Percentiles rank a stretch among this genome's conserved stretches.
Evolutionary conservation across 2,797 vertebrate species (phyloP).

Genomic region (Sylvilagus floridanus): DNA sequence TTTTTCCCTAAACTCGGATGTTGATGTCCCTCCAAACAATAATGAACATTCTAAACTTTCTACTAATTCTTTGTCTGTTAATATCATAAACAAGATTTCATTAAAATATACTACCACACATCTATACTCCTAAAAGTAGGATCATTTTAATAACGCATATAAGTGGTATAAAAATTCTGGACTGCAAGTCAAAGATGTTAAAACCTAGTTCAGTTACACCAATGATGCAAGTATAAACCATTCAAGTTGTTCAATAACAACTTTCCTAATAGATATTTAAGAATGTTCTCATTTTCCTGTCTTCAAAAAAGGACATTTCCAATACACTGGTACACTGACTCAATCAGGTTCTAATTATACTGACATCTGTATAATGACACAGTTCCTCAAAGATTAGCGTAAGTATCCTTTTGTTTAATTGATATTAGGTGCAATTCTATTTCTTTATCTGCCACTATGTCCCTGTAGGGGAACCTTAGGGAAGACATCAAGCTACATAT

Average conservation of each 20-base stretch:
- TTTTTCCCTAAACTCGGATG: not conserved
- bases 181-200: not conserved
- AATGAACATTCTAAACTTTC: constrained; percentile 25
- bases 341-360: not conserved
- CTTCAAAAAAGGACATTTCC: not conserved
- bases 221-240: not conserved
- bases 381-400: not conserved
- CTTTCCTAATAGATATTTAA: constrained; percentile 7
- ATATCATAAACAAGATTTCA: not conserved
- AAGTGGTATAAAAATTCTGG: not conserved
- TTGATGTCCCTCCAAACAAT: not conserved
- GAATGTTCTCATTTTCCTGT: not conserved
- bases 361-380: not conserved
- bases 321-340: not conserved
- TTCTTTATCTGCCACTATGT: not conserved
- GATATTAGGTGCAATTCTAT: not conserved
- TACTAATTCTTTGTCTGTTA: constrained; percentile 25
- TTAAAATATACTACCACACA: not conserved
- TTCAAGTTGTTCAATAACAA: not conserved
- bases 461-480: not conserved
- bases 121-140: not conserved
- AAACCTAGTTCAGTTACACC: not conserved
- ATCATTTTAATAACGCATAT: not conserved
- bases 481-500: not conserved
- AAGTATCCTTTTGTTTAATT: not conserved